phyloP scores from a whole-genome alignment of 2,113 vertebrate genomes.

The Neogobius melanostomus region DNA sequence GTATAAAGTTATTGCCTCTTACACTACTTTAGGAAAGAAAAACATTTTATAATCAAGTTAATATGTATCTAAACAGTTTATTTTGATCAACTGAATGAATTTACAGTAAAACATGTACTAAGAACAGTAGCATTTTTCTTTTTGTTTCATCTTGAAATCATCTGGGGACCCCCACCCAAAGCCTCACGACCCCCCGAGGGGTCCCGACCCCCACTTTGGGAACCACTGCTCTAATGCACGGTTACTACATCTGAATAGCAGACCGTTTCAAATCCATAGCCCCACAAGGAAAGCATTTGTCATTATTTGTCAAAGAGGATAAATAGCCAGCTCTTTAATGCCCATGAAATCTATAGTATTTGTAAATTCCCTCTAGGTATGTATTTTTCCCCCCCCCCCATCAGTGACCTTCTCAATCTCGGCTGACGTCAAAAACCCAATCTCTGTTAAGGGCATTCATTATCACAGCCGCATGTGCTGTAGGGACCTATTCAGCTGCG shows the following conservation, averaged over 20 bases:
- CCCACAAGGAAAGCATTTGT: constrained; percentile 51
- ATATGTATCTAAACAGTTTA: no score
- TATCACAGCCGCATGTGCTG: constrained; percentile 36
- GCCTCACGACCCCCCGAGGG: no score
- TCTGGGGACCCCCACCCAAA: no score
- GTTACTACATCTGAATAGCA: constrained; percentile 25
- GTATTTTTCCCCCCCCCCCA: constrained; percentile 22
- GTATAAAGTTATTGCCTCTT: no score
- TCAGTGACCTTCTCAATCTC: constrained; percentile 65
- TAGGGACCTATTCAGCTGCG: constrained; percentile 37
- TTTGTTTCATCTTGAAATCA: no score
- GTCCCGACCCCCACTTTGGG: no score
- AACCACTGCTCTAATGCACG: no score
- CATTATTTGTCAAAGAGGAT: constrained; percentile 62
- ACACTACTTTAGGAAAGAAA: no score
- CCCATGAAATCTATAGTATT: constrained; percentile 42
- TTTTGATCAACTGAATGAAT: no score
- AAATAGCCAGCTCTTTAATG: constrained; percentile 59
- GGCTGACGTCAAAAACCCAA: constrained; percentile 56
- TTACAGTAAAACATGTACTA: no score
- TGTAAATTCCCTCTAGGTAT: constrained; percentile 62
- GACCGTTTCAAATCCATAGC: constrained; percentile 46
- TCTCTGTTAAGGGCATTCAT: constrained; percentile 60
- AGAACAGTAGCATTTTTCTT: no score
- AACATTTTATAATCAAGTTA: no score